phyloP scores from a whole-genome alignment of 2,113 vertebrate genomes.

The Copsychus sechellarum region DNA sequence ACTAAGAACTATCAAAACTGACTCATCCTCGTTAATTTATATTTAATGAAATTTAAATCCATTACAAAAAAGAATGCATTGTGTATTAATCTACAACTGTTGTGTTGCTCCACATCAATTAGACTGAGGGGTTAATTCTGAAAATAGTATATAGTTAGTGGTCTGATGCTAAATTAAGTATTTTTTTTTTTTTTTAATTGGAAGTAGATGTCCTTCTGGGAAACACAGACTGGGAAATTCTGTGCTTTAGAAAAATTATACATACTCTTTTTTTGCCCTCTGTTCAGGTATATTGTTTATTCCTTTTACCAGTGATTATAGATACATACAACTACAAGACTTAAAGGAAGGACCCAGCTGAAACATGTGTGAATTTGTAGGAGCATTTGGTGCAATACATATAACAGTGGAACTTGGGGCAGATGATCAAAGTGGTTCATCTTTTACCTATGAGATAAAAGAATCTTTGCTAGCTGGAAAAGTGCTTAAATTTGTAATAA shows the following conservation, averaged over 20 bases:
- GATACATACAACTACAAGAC: not conserved
- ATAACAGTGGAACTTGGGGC: not conserved
- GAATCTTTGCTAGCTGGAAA: not conserved
- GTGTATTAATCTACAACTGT: too few species aligned
- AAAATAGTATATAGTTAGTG: not conserved
- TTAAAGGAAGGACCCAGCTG: not conserved
- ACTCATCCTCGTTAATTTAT: not conserved
- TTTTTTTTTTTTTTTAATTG: not conserved
- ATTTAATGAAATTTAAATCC: not conserved
- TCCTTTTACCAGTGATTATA: not conserved
- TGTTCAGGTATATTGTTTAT: not conserved
- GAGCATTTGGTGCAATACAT: not conserved
- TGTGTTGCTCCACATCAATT: not conserved
- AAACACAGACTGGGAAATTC: not conserved
- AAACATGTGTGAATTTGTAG: not conserved
- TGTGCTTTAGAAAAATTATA: not conserved
- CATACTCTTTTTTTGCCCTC: rapidly evolving
- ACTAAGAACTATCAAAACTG: not conserved
- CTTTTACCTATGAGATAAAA: rapidly evolving
- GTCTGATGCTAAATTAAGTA: not conserved
- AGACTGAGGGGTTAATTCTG: not conserved
- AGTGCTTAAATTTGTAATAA: not conserved
- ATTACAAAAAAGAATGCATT: not conserved
- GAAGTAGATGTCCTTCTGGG: not conserved
- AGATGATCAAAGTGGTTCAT: not conserved